Base-by-base conservation (phyloP, 2,888 invertebrate species). In the Acrobasis consociella region DNA sequence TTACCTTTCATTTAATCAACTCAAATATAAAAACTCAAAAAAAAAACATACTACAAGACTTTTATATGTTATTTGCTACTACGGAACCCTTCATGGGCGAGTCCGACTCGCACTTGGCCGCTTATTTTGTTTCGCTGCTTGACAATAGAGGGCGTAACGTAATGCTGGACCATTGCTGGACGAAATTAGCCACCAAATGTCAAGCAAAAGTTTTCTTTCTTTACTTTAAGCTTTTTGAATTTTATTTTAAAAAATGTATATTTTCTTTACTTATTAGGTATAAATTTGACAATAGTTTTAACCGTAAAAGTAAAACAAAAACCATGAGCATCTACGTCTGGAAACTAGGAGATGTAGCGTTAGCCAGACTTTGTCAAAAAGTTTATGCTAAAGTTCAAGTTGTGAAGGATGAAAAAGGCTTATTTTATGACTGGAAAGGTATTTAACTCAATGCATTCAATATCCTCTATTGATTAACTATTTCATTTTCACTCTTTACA, bases 351-450 rank as follows among this genome's bases (percentile, higher is more conserved):
- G 91, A 92, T 60, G 72, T 89, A 49, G 89, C 91, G 10, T 77
- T 86, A 5, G 91, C 91, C 22, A 82, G 83, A 73, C 71, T 91
- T 60, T 80, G 85, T 63, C 86, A 85, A 72, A 87, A 87, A 80
- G 79, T 87, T 62, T 91, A 88, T 62, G 82, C 88, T 0, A 89
- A 86, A 74, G 90, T 91, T 9, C 81, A 81, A 77, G 85, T 92
- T 56, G 80, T 89, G 13, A 91, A 90, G 76, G 78, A 91, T 68
- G 85, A 86, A 67, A 78, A 88, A 49, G 91, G 91, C 64, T 69
- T 89, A 65, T 91, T 92, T 80, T 83, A 82, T 65, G 91, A 87
- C 49, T 76, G 88, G 42, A 91, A 89, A 86, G 89, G 91, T 90
- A 50, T 58, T 62, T 56, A n/a, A 49, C 11, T 46, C n/a, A 46